Percentiles rank a stretch among this genome's conserved stretches.
These are phyloP conservation scores for Palythoa heliodiscus DNA, from an alignment of 92 coral and sea anemone genomes.

Conservation along the genomic window DNA sequence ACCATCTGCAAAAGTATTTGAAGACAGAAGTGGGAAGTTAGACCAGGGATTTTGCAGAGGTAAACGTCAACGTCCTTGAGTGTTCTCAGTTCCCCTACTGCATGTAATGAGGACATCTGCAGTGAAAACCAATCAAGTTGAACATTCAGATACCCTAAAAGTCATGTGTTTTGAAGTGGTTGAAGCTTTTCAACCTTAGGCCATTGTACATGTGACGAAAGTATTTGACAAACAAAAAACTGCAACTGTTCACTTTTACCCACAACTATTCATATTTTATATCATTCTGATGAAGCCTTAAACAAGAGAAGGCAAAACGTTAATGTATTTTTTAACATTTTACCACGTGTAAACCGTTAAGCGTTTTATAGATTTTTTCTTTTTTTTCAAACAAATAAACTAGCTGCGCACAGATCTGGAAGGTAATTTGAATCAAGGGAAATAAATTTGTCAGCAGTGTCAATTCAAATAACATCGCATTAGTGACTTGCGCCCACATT, in stretches of 20 bases:
- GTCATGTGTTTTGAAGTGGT: neutral
- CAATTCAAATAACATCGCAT: slow-evolving; percentile 50
- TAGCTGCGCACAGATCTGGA: neutral
- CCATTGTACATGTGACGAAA: slow-evolving; percentile 21
- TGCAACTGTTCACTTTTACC: no score
- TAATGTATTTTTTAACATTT: no score
- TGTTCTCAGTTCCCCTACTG: neutral
- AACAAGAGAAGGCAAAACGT: no score
- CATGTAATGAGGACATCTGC: neutral
- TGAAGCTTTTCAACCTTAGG: neutral
- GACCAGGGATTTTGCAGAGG: neutral
- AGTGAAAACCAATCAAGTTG: neutral
- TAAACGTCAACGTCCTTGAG: neutral
- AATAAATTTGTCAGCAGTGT: slow-evolving; percentile 48
- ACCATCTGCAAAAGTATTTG: neutral
- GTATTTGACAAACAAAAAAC: neutral
- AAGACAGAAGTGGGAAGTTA: neutral
- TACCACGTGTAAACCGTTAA: no score
- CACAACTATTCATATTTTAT: no score
- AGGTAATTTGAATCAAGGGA: slow-evolving; percentile 37
- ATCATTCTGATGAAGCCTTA: no score
- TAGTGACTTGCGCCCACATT: slow-evolving; percentile 56
- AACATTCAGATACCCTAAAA: neutral
- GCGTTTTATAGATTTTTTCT: no score
- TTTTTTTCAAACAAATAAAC: no score